Evolutionary conservation across 2,888 invertebrate genomes (phyloP), one percentile per base, ranked within the genome.

Genomic region (Cantharis rustica): DNA sequence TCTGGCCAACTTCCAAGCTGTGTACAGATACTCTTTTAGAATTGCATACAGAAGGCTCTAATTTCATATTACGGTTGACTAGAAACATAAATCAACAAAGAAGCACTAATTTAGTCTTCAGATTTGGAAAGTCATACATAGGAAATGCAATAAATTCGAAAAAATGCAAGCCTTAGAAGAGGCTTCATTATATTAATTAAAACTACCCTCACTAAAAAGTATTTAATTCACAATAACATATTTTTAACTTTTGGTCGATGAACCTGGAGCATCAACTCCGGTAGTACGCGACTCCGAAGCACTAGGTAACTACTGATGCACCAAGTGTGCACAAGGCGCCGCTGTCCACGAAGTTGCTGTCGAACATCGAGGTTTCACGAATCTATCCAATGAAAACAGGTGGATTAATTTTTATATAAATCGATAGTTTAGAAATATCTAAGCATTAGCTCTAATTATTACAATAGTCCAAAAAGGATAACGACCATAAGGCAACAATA

Each of bases 21-120:
- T 84, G 82, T 73, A 83, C 81, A 16, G 84, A 81, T 77, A 84
- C 82, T 79, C 84, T 83, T 78, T 82, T 84, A 77, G 84, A 84
- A 78, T 84, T 84, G 78, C 80, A 81, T 79, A 83, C 85, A 68
- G 84, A 83, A 70, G 69, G 62, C 80, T 84, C 83, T 78, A 86
- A 85, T 81, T 85, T 86, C 86, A 86, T 86, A 78, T 80, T 82
- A 76, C 69, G 71, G 71, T 73, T 69, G 70, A 74, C 70, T 64
- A 70, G 74, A 69, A 23, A 64, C 64, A 70, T 47, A 17, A 20
- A 69, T 69, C 61, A 64, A 61, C 62, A 27, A 16, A 66, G 26
- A 64, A 61, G n/a, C 23, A 64, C 16, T 13, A 26, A 69, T 16
- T 69, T 69, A 68, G 20, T 26, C 17, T 63, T 63, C 13, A n/a